These are phyloP conservation scores for Hydrotaea diabolus DNA, from an alignment of 2,888 invertebrate species.

Conservation along the genomic window DNA sequence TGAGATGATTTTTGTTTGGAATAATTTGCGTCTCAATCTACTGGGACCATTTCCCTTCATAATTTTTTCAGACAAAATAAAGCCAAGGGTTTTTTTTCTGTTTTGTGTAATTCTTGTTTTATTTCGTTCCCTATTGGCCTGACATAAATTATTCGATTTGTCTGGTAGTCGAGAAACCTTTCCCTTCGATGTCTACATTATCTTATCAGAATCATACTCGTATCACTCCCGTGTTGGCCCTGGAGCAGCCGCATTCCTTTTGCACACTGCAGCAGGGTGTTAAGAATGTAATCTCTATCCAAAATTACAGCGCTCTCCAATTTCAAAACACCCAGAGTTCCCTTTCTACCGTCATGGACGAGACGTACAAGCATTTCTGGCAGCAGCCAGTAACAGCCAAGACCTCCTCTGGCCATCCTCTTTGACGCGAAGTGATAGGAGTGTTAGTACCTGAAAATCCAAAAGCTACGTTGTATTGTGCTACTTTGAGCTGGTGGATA, in stretches of 20 bases:
- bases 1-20: too few relatives aligned
- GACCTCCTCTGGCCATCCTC: slow-evolving; percentile 16
- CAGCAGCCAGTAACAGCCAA: neutral
- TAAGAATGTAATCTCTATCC: slow-evolving; percentile 5
- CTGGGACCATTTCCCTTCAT: too few relatives aligned
- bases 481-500: slow-evolving; percentile 56
- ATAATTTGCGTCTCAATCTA: too few relatives aligned
- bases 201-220: neutral
- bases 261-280: neutral
- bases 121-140: neutral
- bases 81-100: too few relatives aligned
- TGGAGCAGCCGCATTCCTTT: neutral
- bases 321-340: neutral
- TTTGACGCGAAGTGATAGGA: neutral
- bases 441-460: slow-evolving; percentile 14
- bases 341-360: too few relatives aligned
- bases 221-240: neutral
- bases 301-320: slow-evolving; percentile 3
- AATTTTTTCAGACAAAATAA: too few relatives aligned
- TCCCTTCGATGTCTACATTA: neutral
- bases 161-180: neutral
- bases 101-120: too few relatives aligned
- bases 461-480: slow-evolving; percentile 60
- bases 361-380: too few relatives aligned
- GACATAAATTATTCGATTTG: neutral